Evolutionary conservation across 2,797 vertebrate species (phyloP), one percentile per base, ranked within the genome.

Genomic region (Typhlichthys eigenmanni): DNA sequence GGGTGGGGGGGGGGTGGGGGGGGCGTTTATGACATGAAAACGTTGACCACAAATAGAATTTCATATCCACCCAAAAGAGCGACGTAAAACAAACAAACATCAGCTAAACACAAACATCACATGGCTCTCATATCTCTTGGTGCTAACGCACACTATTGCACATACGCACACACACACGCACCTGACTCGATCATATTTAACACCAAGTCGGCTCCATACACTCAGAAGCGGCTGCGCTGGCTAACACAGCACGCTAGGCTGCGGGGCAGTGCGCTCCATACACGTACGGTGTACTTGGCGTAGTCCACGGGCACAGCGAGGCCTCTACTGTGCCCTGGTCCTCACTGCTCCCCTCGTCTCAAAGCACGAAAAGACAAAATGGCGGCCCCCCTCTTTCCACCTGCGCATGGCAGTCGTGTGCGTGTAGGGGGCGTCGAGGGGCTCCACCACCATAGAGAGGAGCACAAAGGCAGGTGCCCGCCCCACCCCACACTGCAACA

Each of bases 171-270:
- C 78, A 34, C 58, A 46, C 11, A 16, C 43, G 17, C 12, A 24
- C 24, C 24, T 24, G 24, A 24, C 24, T 24, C 24, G 24, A 24
- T 34, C n/a, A 51, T 50, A 64, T 16, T 17, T 17, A 43, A 13
- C 34, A 7, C 5, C 62, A 46, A 56, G 49, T n/a, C 45, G 54
- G 46, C 62, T 54, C 55, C 76, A 78, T 5, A 82, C 68, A 63
- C 5, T 75, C 79, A 67, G 80, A 80, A 84, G 73, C 78, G 43
- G 78, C 79, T 75, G 80, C 68, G 71, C 80, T 78, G 76, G 68
- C 84, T 78, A 64, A 86, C 68, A 87, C 81, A 84, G 85, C 83
- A 80, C 72, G 80, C 71, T 78, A 81, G 82, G 78, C 81, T 87
- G 83, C 76, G 75, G 55, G 87, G 81, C 77, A 79, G 79, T 80